phyloP scores from a whole-genome alignment of 2,797 vertebrate species.

The Micropoecilia bifurca region DNA sequence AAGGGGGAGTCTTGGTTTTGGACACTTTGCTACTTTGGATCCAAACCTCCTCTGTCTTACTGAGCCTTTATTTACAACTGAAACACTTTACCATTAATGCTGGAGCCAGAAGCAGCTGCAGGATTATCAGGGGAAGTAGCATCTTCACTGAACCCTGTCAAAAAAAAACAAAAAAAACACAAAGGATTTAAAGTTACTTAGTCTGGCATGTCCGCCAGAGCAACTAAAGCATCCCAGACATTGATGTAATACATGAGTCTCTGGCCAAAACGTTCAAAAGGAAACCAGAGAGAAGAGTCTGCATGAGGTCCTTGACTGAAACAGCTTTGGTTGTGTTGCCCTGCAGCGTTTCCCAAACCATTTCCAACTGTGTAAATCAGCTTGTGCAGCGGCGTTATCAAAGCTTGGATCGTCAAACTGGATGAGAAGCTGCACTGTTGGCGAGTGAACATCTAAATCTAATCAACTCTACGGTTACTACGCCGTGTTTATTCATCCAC shows the following conservation, averaged over 20 bases:
- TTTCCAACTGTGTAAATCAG: slow-evolving; percentile 18
- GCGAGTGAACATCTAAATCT: not conserved
- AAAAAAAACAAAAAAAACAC: not conserved
- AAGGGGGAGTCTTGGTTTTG: not conserved
- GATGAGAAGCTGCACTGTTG: not conserved
- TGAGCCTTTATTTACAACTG: not conserved
- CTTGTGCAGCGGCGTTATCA: not conserved
- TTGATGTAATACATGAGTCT: slow-evolving; percentile 2
- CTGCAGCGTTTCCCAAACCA: slow-evolving; percentile 19
- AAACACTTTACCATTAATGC: slow-evolving; percentile 69
- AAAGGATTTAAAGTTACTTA: slow-evolving; percentile 40
- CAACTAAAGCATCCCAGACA: slow-evolving; percentile 15
- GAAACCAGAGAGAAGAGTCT: not conserved
- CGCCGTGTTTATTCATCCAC: not conserved
- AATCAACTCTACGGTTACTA: slow-evolving; percentile 24
- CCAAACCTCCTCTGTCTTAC: not conserved
- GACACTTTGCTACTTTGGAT: not conserved
- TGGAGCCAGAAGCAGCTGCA: slow-evolving; percentile 77
- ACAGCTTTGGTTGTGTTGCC: slow-evolving; percentile 8
- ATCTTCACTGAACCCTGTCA: slow-evolving; percentile 61
- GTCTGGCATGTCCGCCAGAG: slow-evolving; percentile 18
- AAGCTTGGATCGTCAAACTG: not conserved
- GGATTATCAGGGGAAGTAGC: slow-evolving; percentile 65
- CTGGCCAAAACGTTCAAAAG: not conserved
- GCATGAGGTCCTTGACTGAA: not conserved